Evolutionary conservation across 2,888 invertebrate species (phyloP).

Genomic region (Eubasilissa splendida): DNA sequence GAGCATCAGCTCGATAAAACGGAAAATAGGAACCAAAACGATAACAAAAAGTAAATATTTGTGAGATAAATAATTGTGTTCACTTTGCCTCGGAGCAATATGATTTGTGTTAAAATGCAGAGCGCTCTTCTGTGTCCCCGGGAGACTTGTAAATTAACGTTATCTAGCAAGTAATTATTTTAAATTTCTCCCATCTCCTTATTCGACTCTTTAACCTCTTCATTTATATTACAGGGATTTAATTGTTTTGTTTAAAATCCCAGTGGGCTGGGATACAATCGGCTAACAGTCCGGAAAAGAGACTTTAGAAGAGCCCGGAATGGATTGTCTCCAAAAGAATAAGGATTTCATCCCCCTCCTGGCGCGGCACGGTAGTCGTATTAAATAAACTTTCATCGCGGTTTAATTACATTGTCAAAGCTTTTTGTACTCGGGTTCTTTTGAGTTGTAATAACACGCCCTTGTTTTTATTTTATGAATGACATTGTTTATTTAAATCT

Average conservation of each 20-base stretch:
- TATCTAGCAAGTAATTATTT: conserved; percentile 48
- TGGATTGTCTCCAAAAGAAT: conserved; percentile 49
- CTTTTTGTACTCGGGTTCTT: too few relatives aligned
- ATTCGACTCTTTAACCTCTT: conserved; percentile 54
- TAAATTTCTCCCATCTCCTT: conserved; percentile 44
- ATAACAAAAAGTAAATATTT: too few relatives aligned
- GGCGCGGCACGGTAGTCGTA: conserved; percentile 4
- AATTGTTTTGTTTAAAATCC: conserved; percentile 57
- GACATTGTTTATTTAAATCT: too few relatives aligned
- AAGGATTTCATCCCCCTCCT: not conserved
- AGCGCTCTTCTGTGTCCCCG: not conserved
- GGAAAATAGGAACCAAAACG: too few relatives aligned
- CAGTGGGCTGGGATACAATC: conserved; percentile 50
- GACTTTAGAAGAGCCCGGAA: conserved; percentile 48
- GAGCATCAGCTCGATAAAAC: too few relatives aligned
- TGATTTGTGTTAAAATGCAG: conserved; percentile 7
- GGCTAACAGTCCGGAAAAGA: conserved; percentile 55
- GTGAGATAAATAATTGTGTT: too few relatives aligned
- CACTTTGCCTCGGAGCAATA: not conserved
- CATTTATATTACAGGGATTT: conserved; percentile 57
- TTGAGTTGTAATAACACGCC: too few relatives aligned
- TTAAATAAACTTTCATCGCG: conserved; percentile 22
- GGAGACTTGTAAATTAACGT: conserved; percentile 38
- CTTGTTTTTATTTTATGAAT: too few relatives aligned
- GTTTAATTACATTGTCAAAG: conserved; percentile 25